phyloP scores from a whole-genome alignment of 2,113 vertebrate genomes.

The Saguinus midas region DNA sequence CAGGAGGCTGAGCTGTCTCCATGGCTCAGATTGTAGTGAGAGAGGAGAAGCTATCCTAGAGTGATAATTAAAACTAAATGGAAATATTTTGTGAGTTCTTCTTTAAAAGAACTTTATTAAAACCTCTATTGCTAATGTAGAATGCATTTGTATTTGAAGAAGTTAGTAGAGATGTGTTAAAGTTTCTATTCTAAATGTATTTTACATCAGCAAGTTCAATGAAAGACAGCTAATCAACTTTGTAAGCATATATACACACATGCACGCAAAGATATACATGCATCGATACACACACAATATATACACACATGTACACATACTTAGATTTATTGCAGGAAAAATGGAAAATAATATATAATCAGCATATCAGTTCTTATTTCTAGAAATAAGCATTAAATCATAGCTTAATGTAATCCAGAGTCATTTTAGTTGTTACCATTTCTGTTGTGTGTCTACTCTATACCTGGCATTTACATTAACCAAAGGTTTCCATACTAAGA shows the following conservation, averaged over 20 bases:
- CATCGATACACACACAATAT: neutral
- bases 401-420: neutral
- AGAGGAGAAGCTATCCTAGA: neutral
- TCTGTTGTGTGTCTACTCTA: neutral
- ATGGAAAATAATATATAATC: neutral
- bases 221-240: neutral
- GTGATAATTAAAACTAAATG: neutral
- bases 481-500: neutral
- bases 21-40: neutral
- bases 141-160: neutral
- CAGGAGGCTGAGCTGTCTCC: neutral
- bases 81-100: neutral
- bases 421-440: neutral
- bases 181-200: neutral
- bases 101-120: neutral
- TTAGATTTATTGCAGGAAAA: neutral
- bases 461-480: neutral
- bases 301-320: neutral
- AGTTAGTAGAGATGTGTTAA: neutral
- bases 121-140: neutral
- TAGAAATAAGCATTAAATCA: neutral
- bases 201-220: neutral
- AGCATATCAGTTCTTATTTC: neutral
- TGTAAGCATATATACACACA: neutral
- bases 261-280: neutral